phyloP scores from a whole-genome alignment of 2,888 invertebrate genomes.

The Hirtodrosophila duncani region DNA sequence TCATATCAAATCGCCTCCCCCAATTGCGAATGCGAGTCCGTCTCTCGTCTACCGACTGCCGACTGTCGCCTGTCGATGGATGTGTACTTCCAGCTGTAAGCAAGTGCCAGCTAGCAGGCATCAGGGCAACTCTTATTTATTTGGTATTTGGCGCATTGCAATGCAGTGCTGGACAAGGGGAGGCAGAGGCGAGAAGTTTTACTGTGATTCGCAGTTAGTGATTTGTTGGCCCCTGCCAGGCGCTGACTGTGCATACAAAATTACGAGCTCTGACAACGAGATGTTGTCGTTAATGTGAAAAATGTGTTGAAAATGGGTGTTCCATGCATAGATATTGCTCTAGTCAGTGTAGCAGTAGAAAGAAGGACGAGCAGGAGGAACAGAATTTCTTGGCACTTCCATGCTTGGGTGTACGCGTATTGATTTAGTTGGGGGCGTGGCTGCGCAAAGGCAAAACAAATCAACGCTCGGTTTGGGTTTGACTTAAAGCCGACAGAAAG shows the following conservation, averaged over 20 bases:
- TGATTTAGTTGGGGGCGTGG: constrained; percentile 47
- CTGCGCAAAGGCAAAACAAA: constrained; percentile 43
- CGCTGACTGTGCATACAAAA: constrained; percentile 65
- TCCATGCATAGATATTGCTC: constrained; percentile 56
- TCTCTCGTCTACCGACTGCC: constrained; percentile 26
- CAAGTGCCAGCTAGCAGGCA: constrained; percentile 13
- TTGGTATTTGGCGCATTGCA: constrained; percentile 4
- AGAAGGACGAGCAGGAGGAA: not conserved
- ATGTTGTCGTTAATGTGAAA: constrained; percentile 64
- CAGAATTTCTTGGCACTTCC: constrained; percentile 31
- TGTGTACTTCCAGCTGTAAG: constrained; percentile 38
- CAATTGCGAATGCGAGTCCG: constrained; percentile 5
- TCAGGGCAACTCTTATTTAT: constrained; percentile 21
- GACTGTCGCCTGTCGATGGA: constrained; percentile 62
- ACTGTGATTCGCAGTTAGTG: no score
- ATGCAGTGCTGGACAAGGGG: constrained; percentile 11
- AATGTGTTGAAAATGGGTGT: constrained; percentile 59
- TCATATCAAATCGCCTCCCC: constrained; percentile 4
- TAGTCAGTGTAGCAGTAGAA: constrained; percentile 3
- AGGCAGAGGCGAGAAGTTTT: no score
- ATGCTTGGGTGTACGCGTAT: constrained; percentile 30
- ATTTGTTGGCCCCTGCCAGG: constrained; percentile 63
- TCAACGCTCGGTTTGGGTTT: constrained; percentile 35
- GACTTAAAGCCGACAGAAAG: constrained; percentile 68
- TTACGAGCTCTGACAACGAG: constrained; percentile 48